Evolutionary conservation across 30 jellyfish, hydroid and myxozoan species (phyloP).

Genomic region (Pelagia noctiluca): DNA sequence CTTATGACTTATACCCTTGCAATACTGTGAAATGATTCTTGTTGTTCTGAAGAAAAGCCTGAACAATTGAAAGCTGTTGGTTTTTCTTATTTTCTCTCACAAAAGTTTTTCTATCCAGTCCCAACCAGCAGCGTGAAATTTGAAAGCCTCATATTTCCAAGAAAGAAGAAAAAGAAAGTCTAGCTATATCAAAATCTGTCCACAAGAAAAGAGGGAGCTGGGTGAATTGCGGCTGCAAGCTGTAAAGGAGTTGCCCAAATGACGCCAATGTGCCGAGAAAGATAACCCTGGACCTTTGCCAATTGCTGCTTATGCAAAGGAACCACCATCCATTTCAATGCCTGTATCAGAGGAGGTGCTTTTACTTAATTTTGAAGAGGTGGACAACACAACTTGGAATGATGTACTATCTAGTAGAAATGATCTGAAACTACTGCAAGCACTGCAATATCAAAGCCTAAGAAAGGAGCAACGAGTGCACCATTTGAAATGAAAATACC

Average conservation of each 20-base stretch:
- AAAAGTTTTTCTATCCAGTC: constrained; percentile 32
- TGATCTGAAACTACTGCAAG: background rate
- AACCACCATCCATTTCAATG: constrained; percentile 37
- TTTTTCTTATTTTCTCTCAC: constrained; percentile 24
- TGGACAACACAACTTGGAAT: constrained; percentile 24
- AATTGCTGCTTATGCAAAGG: constrained; percentile 34
- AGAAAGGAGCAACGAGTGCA: constrained; percentile 29
- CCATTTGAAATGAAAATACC: constrained; percentile 28
- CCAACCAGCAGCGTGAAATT: constrained; percentile 41
- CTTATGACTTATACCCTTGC: constrained; percentile 8
- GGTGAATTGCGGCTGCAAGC: constrained; percentile 24
- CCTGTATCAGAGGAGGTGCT: constrained; percentile 39
- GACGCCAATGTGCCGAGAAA: constrained; percentile 32
- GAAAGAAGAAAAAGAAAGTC: constrained; percentile 8
- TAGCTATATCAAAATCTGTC: constrained; percentile 19
- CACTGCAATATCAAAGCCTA: constrained; percentile 4
- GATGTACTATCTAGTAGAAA: background rate
- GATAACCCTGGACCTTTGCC: constrained; percentile 36
- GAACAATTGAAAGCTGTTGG: constrained; percentile 18
- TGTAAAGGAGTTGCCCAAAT: constrained; percentile 19
- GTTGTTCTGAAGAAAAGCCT: constrained; percentile 11
- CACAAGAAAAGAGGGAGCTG: constrained; percentile 37
- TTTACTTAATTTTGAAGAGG: constrained; percentile 21
- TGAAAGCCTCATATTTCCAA: constrained; percentile 35
- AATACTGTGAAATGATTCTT: constrained; percentile 9